Evolutionary conservation across 1,140 invertebrate genomes (phyloP), one percentile per base, ranked within the genome.

Genomic region (Daktulosphaira vitifoliae): DNA sequence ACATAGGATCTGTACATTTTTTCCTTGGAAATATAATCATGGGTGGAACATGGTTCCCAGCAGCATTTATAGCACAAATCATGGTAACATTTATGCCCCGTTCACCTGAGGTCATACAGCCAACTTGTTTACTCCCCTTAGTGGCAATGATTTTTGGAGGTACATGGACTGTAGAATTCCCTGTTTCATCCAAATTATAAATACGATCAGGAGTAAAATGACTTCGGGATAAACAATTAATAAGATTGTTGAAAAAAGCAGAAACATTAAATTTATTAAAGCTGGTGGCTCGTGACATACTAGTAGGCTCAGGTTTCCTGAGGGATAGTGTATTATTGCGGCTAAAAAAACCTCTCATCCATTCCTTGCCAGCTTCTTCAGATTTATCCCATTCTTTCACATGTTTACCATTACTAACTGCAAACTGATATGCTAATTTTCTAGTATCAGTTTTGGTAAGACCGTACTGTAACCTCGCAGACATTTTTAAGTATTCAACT

Each of bases 21-120:
- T 74, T 70, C 65, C 73, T 18, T 8, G 76, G 73, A 69, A 76
- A 77, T 23, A 76, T 69, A 59, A 77, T 75, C n/a, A 76, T 26
- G 23, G 74, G 72, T 49, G 75, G 74, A 39, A 75, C 51, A 42
- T 65, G 38, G 52, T 70, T 69, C n/a, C 72, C 72, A 42, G 67
- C 15, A 37, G 77, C 77, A 71, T 70, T 75, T 6, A 75, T 71
- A 25, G 71, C 71, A 37, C 67, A 15, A 22, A 23, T 54, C 18
- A 77, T 46, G 1, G 65, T 66, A 2, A 56, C 25, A 25, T 66
- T 62, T 23, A 29, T 26, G 13, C 73, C 74, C 44, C 71, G 37
- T 68, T 76, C 73, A 9, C 66, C 67, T 59, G 68, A 67, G 22
- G 70, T 65, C 20, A 73, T 46, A 49, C 68, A 46, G 8, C 69